Evolutionary conservation across 1,140 invertebrate species (phyloP), one percentile per base, ranked within the genome.

Genomic region (Meloidogyne chitwoodi): DNA sequence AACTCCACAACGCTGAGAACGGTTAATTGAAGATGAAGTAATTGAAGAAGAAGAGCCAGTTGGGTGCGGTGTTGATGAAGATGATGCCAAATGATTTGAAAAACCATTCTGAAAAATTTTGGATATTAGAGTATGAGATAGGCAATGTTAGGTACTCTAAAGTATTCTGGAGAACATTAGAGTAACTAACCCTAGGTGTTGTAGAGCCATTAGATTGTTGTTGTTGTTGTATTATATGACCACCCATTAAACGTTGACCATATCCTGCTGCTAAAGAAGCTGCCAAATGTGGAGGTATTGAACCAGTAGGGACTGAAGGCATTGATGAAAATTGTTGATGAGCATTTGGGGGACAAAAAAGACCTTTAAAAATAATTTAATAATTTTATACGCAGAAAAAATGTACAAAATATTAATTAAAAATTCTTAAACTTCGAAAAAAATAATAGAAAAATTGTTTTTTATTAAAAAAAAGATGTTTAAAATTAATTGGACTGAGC

Each of bases 1-100:
- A 27, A 78, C 77, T 10, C 77, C 77, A 66, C 77, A 78, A 12
- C 77, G 70, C 24, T 81, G 79, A 16, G 79, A 80, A 27, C 77
- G 64, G 41, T 73, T 80, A 29, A 79, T 72, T 41, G 78, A 79
- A 22, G 48, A 62, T 22, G 68, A 29, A 41, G 31, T 22, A 31
- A 31, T 56, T 3, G 63, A 29, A 44, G 75, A 77, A 16, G 75
- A 61, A 63, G 75, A 19, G 41, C 56, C 29, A 26, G 76, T 22
- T n/a, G 56, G 22, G n/a, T 31, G 19, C 16, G 75, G n/a, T 8
- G 4, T 38, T 24, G 76, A 77, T 5, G 70, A 61, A 27, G 29
- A 31, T 0, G 44, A n/a, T 56, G 44, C 48, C 48, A 56, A 56
- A 56, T 56, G 19, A 14, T 11, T n/a, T 26, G 68, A 56, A 56